These are phyloP conservation scores for Neomicropteryx cornuta DNA, from an alignment of 1,140 invertebrate species.

Conservation along the genomic window DNA sequence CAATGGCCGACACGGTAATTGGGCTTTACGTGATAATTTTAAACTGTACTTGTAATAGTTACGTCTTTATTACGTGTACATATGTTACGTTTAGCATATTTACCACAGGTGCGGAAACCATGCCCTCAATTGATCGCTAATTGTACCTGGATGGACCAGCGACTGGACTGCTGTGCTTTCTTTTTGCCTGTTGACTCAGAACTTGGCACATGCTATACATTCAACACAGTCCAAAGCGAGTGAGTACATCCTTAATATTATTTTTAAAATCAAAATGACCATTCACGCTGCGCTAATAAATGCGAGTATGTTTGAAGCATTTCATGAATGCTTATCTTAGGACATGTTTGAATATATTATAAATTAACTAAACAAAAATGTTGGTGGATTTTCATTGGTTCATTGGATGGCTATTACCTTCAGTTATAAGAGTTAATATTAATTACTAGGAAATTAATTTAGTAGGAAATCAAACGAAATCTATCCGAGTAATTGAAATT, in stretches of 20 bases:
- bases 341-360: background rate
- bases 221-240: slow-evolving; percentile 43
- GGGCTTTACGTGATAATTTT: background rate
- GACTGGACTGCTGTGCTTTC: slow-evolving; percentile 41
- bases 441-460: too few species aligned
- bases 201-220: slow-evolving; percentile 40
- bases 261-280: background rate
- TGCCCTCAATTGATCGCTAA: slow-evolving; percentile 32
- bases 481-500: too few species aligned
- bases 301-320: too few species aligned
- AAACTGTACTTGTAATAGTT: background rate
- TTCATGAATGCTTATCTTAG: background rate
- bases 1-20: slow-evolving; percentile 21
- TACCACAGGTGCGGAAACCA: slow-evolving; percentile 31
- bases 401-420: too few species aligned
- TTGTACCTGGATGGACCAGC: slow-evolving; percentile 36
- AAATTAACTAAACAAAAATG: too few species aligned
- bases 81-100: slow-evolving; percentile 1
- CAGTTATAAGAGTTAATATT: too few species aligned
- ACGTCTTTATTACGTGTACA: background rate
- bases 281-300: too few species aligned
- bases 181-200: slow-evolving; percentile 42
- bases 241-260: slow-evolving; percentile 10
- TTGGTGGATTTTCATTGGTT: too few species aligned
- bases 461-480: too few species aligned